These are phyloP conservation scores for Lasioglossum malachurum DNA, from an alignment of 2,888 invertebrate genomes.

Conservation along the genomic window DNA sequence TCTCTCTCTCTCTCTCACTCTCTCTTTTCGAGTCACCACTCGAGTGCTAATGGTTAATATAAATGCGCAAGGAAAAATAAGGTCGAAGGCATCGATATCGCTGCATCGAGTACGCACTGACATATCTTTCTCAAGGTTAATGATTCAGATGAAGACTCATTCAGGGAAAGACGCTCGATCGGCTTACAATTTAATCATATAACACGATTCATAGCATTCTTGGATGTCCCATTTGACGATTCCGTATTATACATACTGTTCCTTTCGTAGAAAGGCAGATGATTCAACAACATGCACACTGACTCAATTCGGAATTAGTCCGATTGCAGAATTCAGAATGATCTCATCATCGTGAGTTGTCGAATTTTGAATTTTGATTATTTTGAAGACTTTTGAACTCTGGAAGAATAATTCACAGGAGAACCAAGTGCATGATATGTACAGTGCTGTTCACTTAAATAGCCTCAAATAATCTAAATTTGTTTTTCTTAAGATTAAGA, in stretches of 20 bases:
- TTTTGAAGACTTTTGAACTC: too few species aligned
- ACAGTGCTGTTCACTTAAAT: too few species aligned
- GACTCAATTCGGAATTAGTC: conserved; percentile 7
- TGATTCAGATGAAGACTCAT: conserved; percentile 37
- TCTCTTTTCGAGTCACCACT: too few species aligned
- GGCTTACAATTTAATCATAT: conserved; percentile 27
- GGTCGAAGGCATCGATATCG: not conserved
- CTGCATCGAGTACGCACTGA: conserved; percentile 21
- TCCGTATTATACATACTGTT: not conserved
- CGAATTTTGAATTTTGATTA: too few species aligned
- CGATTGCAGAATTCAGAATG: conserved; percentile 11
- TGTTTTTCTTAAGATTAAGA: too few species aligned
- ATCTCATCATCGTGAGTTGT: conserved; percentile 27
- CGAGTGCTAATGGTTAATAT: too few species aligned
- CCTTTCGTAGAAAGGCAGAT: conserved; percentile 3
- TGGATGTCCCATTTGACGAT: not conserved
- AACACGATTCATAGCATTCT: conserved; percentile 10
- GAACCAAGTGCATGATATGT: too few species aligned
- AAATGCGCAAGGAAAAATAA: not conserved
- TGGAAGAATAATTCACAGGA: too few species aligned
- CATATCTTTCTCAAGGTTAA: conserved; percentile 55
- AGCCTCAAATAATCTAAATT: too few species aligned
- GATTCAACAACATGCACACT: not conserved
- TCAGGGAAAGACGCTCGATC: conserved; percentile 31
- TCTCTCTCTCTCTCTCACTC: too few species aligned